phyloP scores from a whole-genome alignment of 2,888 invertebrate species.

The Troglohyphantes excavatus region DNA sequence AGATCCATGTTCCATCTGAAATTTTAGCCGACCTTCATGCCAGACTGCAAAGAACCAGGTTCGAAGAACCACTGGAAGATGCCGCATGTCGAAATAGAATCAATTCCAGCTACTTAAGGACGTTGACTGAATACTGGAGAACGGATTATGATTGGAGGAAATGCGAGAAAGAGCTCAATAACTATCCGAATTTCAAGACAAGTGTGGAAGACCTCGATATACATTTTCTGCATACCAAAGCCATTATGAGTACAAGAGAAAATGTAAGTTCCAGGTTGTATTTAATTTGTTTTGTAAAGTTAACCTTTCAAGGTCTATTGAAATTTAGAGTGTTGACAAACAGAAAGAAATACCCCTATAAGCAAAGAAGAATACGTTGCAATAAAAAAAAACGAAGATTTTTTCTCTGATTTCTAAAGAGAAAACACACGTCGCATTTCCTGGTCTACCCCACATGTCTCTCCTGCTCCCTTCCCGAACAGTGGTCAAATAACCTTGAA shows the following conservation, averaged over 20 bases:
- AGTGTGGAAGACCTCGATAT: constrained; percentile 89
- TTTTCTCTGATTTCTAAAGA: no score
- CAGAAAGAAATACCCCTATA: not conserved
- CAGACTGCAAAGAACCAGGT: constrained; percentile 84
- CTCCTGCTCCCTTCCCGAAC: no score
- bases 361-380: not conserved
- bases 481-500: no score
- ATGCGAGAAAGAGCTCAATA: constrained; percentile 88
- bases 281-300: no score
- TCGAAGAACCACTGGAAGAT: constrained; percentile 83
- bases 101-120: constrained; percentile 87
- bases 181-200: constrained; percentile 89
- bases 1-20: constrained; percentile 38
- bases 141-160: constrained; percentile 89
- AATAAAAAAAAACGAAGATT: no score
- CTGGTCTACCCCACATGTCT: no score
- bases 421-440: no score
- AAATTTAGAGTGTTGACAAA: no score
- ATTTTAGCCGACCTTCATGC: constrained; percentile 83
- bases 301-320: no score
- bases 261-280: not conserved
- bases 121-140: constrained; percentile 89
- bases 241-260: constrained; percentile 80
- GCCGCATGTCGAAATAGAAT: constrained; percentile 91
- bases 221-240: constrained; percentile 87